These are phyloP conservation scores for Hydractinia echinata DNA, from an alignment of 30 jellyfish, hydroid and myxozoan species.

Conservation along the genomic window DNA sequence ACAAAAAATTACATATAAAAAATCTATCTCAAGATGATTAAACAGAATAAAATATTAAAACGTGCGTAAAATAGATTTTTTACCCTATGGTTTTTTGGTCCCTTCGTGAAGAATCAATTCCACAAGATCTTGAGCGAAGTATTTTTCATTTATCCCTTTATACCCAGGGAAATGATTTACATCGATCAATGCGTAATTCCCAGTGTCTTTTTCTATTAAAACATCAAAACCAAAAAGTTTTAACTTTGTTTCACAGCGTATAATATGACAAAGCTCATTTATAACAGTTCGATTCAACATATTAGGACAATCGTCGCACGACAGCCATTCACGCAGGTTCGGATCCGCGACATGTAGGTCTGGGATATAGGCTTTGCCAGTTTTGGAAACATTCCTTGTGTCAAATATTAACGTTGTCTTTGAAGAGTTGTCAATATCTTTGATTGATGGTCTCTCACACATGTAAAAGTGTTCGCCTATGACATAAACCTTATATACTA, in stretches of 20 bases:
- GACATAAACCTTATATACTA: slow-evolving; percentile 61
- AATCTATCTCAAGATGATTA: no score
- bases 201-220: slow-evolving; percentile 51
- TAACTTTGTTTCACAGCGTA: slow-evolving; percentile 30
- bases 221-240: slow-evolving; percentile 76
- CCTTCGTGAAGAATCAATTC: slow-evolving; percentile 25
- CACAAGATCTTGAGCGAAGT: slow-evolving; percentile 52
- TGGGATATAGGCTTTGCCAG: slow-evolving; percentile 48
- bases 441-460: slow-evolving; percentile 88
- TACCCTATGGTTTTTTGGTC: background rate
- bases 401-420: slow-evolving; percentile 38
- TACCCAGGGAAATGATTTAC: slow-evolving; percentile 91
- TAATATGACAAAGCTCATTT: slow-evolving; percentile 37
- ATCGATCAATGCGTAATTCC: slow-evolving; percentile 81
- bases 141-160: slow-evolving; percentile 55
- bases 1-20: no score
- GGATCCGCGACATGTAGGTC: slow-evolving; percentile 57
- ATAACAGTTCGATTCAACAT: slow-evolving; percentile 55
- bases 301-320: slow-evolving; percentile 54
- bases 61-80: background rate
- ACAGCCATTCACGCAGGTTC: slow-evolving; percentile 24
- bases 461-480: slow-evolving; percentile 54
- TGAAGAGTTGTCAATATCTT: slow-evolving; percentile 43
- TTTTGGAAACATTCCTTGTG: slow-evolving; percentile 68
- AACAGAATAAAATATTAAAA: no score